Percentiles rank a stretch among this genome's conserved stretches.
These are phyloP conservation scores for Schizopygopsis malacanthus DNA, from an alignment of 2,797 vertebrate genomes.

Conservation along the genomic window DNA sequence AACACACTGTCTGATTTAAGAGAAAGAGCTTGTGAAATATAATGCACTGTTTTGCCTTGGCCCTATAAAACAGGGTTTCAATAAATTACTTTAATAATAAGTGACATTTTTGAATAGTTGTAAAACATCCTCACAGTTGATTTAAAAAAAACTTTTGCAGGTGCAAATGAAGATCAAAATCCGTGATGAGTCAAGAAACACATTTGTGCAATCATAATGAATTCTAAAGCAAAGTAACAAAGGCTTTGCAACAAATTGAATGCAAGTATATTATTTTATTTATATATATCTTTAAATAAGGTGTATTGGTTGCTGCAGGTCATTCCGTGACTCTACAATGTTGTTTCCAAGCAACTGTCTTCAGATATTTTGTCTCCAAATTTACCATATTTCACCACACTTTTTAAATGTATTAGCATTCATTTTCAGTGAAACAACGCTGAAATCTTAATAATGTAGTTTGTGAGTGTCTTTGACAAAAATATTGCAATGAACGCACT, in stretches of 20 bases:
- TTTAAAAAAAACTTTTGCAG: conserved; percentile 43
- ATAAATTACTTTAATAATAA: not conserved
- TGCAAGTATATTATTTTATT: conserved; percentile 5
- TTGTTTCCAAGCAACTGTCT: conserved; percentile 47
- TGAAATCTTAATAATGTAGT: not conserved
- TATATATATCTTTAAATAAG: conserved; percentile 23
- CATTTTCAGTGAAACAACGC: not conserved
- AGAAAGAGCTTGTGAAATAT: not conserved
- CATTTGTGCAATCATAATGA: conserved; percentile 35
- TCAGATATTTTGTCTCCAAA: not conserved
- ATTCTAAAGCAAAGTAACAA: conserved; percentile 13
- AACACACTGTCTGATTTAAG: not conserved
- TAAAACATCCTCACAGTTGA: conserved; percentile 7
- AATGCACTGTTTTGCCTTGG: not conserved
- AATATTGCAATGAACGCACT: not conserved
- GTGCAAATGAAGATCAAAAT: conserved; percentile 57
- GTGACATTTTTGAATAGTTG: not conserved
- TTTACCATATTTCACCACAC: not conserved
- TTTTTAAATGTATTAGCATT: not conserved
- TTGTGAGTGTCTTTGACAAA: not conserved
- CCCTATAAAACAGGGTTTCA: not conserved
- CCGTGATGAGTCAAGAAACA: conserved; percentile 22
- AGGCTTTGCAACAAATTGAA: not conserved
- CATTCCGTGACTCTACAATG: conserved; percentile 10
- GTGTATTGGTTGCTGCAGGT: conserved; percentile 16